phyloP scores from a whole-genome alignment of 2,113 vertebrate genomes.

The Anolis carolinensis region DNA sequence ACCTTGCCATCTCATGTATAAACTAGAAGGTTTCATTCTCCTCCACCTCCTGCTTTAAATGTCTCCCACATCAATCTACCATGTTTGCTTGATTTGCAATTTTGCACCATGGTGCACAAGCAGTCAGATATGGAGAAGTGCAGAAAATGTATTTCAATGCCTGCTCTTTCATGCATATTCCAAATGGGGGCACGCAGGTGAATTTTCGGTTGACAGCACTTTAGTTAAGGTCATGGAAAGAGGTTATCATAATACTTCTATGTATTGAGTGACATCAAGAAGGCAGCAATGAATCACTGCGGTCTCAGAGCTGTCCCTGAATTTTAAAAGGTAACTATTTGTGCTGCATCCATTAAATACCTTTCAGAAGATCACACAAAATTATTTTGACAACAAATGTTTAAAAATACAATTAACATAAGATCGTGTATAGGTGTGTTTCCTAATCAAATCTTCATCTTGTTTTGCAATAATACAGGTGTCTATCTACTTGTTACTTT shows the following conservation, averaged over 20 bases:
- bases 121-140: slow-evolving; percentile 44
- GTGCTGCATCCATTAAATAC: slow-evolving; percentile 48
- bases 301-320: slow-evolving; percentile 42
- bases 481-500: not conserved
- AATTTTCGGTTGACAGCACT: slow-evolving; percentile 50
- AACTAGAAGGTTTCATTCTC: slow-evolving; percentile 75
- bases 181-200: slow-evolving; percentile 55
- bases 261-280: slow-evolving; percentile 51
- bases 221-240: slow-evolving; percentile 65
- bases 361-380: slow-evolving; percentile 46
- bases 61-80: slow-evolving; percentile 65
- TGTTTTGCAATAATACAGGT: not conserved
- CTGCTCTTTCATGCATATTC: slow-evolving; percentile 37
- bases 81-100: slow-evolving; percentile 68
- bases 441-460: not conserved
- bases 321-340: slow-evolving; percentile 47
- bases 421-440: not conserved
- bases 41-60: slow-evolving; percentile 35
- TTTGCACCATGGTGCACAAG: slow-evolving; percentile 49
- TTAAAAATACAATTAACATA: slow-evolving; percentile 9
- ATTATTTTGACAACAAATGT: slow-evolving; percentile 42
- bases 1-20: slow-evolving; percentile 75
- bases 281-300: slow-evolving; percentile 46
- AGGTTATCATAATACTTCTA: slow-evolving; percentile 54
- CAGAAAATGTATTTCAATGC: slow-evolving; percentile 36